Evolutionary conservation across 2,797 vertebrate species (phyloP).

Genomic region (Propithecus deckenii): DNA sequence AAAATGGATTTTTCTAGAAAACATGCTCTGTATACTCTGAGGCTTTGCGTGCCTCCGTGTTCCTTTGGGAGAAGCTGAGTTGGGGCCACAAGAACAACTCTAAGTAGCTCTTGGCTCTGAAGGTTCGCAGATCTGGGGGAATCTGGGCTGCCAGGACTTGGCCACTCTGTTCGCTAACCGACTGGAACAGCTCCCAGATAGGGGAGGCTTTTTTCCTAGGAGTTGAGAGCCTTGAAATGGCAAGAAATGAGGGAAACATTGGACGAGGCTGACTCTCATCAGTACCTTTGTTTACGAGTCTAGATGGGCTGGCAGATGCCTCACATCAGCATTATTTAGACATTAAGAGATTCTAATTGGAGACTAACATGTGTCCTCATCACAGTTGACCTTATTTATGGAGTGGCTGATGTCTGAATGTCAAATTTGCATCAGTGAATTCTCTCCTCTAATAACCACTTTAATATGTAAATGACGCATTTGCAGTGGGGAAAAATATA

Average conservation of each 20-base stretch:
- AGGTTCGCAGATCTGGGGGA: background rate
- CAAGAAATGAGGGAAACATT: slow-evolving; percentile 41
- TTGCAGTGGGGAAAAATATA: slow-evolving; percentile 73
- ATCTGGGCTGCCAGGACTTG: background rate
- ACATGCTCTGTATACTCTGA: background rate
- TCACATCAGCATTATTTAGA: slow-evolving; percentile 82
- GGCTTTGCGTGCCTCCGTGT: background rate
- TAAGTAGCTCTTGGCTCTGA: background rate
- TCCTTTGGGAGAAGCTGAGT: background rate
- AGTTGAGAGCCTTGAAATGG: slow-evolving; percentile 33
- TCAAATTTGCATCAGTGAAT: slow-evolving; percentile 83
- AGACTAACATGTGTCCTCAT: slow-evolving; percentile 84
- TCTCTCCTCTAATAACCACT: slow-evolving; percentile 78
- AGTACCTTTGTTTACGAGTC: slow-evolving; percentile 69
- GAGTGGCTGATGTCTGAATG: slow-evolving; percentile 84
- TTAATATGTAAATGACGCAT: slow-evolving; percentile 83
- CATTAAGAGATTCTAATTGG: slow-evolving; percentile 86
- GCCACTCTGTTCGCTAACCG: background rate
- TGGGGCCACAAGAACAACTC: background rate
- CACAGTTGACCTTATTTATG: slow-evolving; percentile 86
- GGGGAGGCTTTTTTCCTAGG: background rate
- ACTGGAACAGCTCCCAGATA: background rate
- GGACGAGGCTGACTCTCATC: slow-evolving; percentile 43
- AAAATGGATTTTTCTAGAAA: background rate
- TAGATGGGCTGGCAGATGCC: slow-evolving; percentile 79